A percentile compares a stretch with the other conserved stretches of the same genome.
Conservation (phyloP, 2,888 invertebrate species). For the Crematogaster levior region DNA sequence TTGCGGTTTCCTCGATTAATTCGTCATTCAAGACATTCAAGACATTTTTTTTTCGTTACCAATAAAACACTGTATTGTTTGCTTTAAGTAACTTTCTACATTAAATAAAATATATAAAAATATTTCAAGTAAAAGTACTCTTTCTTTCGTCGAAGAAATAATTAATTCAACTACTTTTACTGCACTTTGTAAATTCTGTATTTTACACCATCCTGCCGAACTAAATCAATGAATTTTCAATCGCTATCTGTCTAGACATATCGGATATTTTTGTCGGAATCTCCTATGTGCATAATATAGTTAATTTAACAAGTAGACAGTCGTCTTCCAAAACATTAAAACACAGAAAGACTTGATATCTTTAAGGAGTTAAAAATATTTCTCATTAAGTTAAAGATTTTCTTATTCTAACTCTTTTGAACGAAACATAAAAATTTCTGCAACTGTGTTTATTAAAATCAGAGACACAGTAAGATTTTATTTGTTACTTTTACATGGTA, state of each 20-base stretch:
- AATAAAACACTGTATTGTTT: background rate
- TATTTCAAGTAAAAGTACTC: background rate
- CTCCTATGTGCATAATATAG: background rate
- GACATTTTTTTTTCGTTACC: background rate
- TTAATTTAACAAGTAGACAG: background rate
- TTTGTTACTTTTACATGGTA: background rate
- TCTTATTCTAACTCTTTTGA: background rate
- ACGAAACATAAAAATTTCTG: background rate
- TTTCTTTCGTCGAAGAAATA: background rate
- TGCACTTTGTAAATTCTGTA: constrained; percentile 3
- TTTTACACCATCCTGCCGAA: background rate
- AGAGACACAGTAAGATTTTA: background rate
- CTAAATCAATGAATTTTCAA: constrained; percentile 7
- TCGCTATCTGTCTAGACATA: constrained; percentile 20
- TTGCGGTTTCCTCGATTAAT: constrained; percentile 10
- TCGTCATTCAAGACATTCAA: background rate
- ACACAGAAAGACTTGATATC: background rate
- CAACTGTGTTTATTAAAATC: background rate
- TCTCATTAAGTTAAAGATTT: background rate
- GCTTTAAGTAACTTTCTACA: too few relatives aligned
- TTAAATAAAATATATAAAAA: background rate
- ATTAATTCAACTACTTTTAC: background rate
- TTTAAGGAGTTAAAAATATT: background rate
- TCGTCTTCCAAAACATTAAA: background rate
- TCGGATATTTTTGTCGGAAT: constrained; percentile 14